These are phyloP conservation scores for Octomys mimax DNA, from an alignment of 2,797 vertebrate species.

Conservation along the genomic window DNA sequence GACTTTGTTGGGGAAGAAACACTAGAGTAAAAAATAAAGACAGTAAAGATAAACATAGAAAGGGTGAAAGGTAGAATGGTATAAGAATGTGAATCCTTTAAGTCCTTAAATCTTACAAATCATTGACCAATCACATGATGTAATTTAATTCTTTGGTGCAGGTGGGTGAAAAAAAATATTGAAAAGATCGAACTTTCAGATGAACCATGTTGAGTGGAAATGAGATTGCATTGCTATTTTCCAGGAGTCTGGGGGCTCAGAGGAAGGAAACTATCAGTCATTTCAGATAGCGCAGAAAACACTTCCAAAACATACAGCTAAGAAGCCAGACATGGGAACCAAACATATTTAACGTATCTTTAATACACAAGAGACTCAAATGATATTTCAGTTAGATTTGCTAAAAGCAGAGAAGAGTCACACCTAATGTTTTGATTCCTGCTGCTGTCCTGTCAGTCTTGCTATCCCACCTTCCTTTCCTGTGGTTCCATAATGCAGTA, in stretches of 20 bases:
- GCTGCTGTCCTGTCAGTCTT: neutral
- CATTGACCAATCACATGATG: neutral
- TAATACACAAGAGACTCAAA: neutral
- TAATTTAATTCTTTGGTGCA: neutral
- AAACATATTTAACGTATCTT: neutral
- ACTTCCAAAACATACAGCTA: neutral
- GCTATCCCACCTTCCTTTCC: neutral
- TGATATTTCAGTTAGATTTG: neutral
- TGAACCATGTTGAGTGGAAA: neutral
- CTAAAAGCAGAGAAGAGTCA: neutral
- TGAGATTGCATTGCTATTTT: neutral
- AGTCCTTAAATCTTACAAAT: neutral
- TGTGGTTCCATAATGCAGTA: accelerated
- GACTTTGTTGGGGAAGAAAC: neutral
- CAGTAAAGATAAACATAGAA: neutral
- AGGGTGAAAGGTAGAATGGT: neutral
- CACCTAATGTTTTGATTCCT: neutral
- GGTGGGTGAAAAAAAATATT: neutral
- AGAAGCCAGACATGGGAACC: neutral
- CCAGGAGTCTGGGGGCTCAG: too few relatives aligned
- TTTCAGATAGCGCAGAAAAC: neutral
- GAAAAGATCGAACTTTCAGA: neutral
- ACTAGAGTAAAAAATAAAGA: neutral
- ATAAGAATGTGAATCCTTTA: neutral
- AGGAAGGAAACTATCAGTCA: neutral